phyloP scores from a whole-genome alignment of 2,888 invertebrate genomes.

The Aelia acuminata region DNA sequence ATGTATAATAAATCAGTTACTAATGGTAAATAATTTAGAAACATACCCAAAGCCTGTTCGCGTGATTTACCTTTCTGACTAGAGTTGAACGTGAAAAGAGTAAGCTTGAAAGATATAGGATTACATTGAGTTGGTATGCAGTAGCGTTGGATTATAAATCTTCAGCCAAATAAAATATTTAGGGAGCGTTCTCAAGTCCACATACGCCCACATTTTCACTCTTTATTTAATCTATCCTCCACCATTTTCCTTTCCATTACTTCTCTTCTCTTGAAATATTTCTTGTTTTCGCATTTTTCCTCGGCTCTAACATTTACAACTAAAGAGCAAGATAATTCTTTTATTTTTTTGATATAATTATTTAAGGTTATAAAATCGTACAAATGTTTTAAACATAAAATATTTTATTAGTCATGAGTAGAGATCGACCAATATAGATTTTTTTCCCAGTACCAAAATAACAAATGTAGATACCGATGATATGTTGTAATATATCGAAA shows the following conservation, averaged over 20 bases:
- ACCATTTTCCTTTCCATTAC: not conserved
- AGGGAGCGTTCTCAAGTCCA: not conserved
- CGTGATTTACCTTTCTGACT: not conserved
- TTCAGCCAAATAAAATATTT: not conserved
- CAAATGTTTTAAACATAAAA: too few relatives aligned
- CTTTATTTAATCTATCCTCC: not conserved
- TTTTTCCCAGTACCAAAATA: too few relatives aligned
- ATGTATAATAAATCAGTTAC: not conserved
- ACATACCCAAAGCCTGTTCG: not conserved
- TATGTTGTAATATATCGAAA: too few relatives aligned
- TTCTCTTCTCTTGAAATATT: not conserved
- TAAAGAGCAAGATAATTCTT: not conserved
- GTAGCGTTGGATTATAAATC: not conserved
- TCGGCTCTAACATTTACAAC: not conserved
- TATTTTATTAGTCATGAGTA: too few relatives aligned
- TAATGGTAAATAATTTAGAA: not conserved
- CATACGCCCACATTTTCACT: not conserved
- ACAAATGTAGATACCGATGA: too few relatives aligned
- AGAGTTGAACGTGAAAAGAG: not conserved
- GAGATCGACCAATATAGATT: too few relatives aligned
- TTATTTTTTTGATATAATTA: not conserved
- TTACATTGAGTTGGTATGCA: not conserved
- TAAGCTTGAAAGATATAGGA: not conserved
- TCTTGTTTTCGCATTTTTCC: not conserved
- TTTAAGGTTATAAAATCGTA: too few relatives aligned